Evolutionary conservation across 2,888 invertebrate genomes (phyloP), one percentile per base, ranked within the genome.

Genomic region (Parnassius glacialis): DNA sequence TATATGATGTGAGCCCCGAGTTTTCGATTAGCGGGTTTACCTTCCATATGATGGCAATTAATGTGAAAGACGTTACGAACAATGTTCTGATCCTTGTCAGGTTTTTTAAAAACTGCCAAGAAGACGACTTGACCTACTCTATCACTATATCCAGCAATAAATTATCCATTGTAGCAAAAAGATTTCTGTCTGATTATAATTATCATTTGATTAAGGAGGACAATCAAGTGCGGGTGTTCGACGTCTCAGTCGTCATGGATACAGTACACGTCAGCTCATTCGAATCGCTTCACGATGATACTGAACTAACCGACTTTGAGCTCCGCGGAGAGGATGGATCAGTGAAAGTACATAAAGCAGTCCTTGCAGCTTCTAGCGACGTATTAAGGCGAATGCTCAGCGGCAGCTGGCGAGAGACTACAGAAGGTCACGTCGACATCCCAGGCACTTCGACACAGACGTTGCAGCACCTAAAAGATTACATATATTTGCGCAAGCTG

Each of bases 181-280:
- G 41, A 3, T 81, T 82, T 60, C 71, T 68, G 0, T 75, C 74
- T 51, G 80, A 81, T 57, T 79, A 76, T 10, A 78, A 73, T 20
- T 82, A 80, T 80, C 81, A 78, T 57, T 59, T 82, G 10, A 68
- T 82, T 3, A 62, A 72, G 51, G 79, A 81, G 57, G 72, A 73
- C 56, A 76, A 70, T 56, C 73, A 67, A 11, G 74, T 74, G 54
- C 75, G 78, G 66, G 78, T 73, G 0, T 74, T 82, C 62, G 75
- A 79, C 54, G 66, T 80, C 0, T 25, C 25, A 7, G 7, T 25
- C 25, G 5, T 25, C 25, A 25, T 25, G 25, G 25, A 25, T 25
- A 25, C 7, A 7, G 25, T 25, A 25, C 25, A 7, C 25, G 3
- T 7, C 25, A 5, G 25, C 25, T 2, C 25, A 5, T 25, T 25